Evolutionary conservation across 1,140 invertebrate species (phyloP).

Genomic region (Oedothorax gibbosus): DNA sequence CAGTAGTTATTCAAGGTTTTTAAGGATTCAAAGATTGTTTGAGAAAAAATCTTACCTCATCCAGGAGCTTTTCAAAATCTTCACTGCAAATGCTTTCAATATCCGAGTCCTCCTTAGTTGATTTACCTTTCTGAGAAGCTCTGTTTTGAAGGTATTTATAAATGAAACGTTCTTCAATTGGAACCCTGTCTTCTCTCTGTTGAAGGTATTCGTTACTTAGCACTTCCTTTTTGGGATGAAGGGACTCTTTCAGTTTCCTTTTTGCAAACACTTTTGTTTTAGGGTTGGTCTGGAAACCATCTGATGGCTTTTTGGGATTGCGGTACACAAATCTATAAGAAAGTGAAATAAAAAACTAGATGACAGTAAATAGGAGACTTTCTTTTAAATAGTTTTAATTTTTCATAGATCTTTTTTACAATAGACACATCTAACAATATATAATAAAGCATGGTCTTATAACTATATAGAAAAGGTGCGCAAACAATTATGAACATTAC

Average conservation of each 20-base stretch:
- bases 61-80: slow-evolving; percentile 78
- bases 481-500: too few relatives aligned
- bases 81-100: slow-evolving; percentile 86
- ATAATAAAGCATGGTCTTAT: too few relatives aligned
- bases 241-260: slow-evolving; percentile 67
- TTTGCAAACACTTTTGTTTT: slow-evolving; percentile 62
- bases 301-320: slow-evolving; percentile 86
- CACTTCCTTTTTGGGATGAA: slow-evolving; percentile 73
- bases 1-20: too few relatives aligned
- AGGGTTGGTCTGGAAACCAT: slow-evolving; percentile 60
- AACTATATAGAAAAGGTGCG: too few relatives aligned
- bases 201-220: slow-evolving; percentile 79
- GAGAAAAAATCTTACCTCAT: slow-evolving; percentile 59
- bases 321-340: slow-evolving; percentile 83
- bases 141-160: slow-evolving; percentile 70
- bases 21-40: neutral
- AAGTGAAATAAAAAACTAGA: neutral
- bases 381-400: too few relatives aligned
- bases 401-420: too few relatives aligned
- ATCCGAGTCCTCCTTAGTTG: slow-evolving; percentile 75
- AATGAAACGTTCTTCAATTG: slow-evolving; percentile 85
- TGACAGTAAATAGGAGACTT: neutral
- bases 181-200: slow-evolving; percentile 77
- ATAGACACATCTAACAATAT: too few relatives aligned
- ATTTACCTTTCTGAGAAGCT: slow-evolving; percentile 63